These are phyloP conservation scores for Tetheella fluctuosa DNA, from an alignment of 2,888 invertebrate genomes.

Conservation along the genomic window DNA sequence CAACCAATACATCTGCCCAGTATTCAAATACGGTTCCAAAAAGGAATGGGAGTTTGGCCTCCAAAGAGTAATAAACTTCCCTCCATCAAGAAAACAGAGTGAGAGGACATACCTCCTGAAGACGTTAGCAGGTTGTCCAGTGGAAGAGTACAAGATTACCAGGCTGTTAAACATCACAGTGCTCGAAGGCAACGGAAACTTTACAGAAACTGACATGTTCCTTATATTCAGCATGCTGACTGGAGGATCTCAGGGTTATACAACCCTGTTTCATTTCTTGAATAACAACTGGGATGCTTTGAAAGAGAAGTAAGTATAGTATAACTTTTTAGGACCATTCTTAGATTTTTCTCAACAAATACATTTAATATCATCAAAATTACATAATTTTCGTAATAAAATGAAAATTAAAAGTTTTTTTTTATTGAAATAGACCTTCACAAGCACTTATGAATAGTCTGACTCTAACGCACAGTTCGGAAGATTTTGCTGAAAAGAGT, in stretches of 20 bases:
- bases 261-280: slow-evolving; percentile 88
- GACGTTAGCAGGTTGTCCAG: slow-evolving; percentile 91
- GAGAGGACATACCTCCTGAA: slow-evolving; percentile 91
- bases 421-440: too few relatives aligned
- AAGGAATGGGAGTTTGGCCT: slow-evolving; percentile 94
- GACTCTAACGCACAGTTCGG: too few relatives aligned
- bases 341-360: too few relatives aligned
- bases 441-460: too few relatives aligned
- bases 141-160: slow-evolving; percentile 88
- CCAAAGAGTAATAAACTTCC: slow-evolving; percentile 90
- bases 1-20: slow-evolving; percentile 90
- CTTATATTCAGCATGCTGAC: slow-evolving; percentile 90
- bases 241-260: slow-evolving; percentile 88
- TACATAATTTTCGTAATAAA: too few relatives aligned
- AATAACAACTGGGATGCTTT: slow-evolving; percentile 88
- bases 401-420: too few relatives aligned
- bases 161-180: slow-evolving; percentile 86
- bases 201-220: slow-evolving; percentile 90
- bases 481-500: too few relatives aligned
- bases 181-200: slow-evolving; percentile 87
- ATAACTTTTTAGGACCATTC: neutral
- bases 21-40: slow-evolving; percentile 91
- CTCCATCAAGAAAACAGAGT: slow-evolving; percentile 87
- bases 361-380: too few relatives aligned
- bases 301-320: slow-evolving; percentile 85